Evolutionary conservation across 2,888 invertebrate genomes (phyloP).

Genomic region (Dryadula phaetusa): DNA sequence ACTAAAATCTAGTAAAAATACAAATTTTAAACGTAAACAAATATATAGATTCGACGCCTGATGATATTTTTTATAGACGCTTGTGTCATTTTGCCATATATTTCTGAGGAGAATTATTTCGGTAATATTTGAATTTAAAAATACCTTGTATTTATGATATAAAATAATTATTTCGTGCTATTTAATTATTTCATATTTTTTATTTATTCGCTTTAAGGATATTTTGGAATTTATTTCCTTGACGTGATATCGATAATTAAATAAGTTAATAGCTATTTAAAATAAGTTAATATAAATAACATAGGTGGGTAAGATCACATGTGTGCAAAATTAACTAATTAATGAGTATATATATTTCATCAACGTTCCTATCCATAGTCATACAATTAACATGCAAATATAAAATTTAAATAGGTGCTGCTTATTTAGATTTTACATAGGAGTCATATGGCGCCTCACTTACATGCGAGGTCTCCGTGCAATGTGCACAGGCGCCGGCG

Average conservation of each 20-base stretch:
- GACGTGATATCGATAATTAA: not conserved
- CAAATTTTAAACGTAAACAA: not conserved
- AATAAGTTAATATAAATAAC: not conserved
- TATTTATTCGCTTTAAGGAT: not conserved
- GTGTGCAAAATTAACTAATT: not conserved
- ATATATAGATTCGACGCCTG: not conserved
- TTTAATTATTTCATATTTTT: not conserved
- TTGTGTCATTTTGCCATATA: not conserved
- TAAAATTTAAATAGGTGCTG: not conserved
- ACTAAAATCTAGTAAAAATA: too few relatives aligned
- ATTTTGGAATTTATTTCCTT: not conserved
- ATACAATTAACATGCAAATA: not conserved
- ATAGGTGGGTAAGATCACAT: not conserved
- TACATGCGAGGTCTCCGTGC: constrained; percentile 1
- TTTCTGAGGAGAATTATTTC: not conserved
- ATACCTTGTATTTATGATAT: not conserved
- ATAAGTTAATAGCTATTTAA: not conserved
- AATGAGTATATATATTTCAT: too few relatives aligned
- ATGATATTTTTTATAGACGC: not conserved
- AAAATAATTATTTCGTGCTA: not conserved
- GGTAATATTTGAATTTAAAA: not conserved
- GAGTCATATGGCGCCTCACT: constrained; percentile 25
- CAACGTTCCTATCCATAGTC: not conserved
- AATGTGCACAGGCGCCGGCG: constrained; percentile 19
- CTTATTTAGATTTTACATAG: constrained; percentile 26